Percentiles rank a stretch among this genome's conserved stretches.
These are phyloP conservation scores for Xyrauchen texanus DNA, from an alignment of 2,113 vertebrate genomes.

Conservation along the genomic window DNA sequence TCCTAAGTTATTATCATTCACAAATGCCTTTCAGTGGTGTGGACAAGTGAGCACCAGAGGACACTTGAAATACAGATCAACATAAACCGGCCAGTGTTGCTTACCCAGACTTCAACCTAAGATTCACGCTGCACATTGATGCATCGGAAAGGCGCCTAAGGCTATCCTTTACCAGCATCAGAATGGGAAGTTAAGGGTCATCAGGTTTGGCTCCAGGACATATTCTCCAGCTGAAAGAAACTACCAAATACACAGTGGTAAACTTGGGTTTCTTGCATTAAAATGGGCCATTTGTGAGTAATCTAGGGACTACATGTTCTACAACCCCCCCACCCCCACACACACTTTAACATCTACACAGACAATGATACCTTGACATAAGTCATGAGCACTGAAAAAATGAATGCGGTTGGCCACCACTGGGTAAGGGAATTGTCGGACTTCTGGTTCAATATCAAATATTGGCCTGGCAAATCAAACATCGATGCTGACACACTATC, in stretches of 20 bases:
- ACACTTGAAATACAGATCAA: background rate
- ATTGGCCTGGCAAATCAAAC: too few relatives aligned
- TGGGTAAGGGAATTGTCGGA: too few relatives aligned
- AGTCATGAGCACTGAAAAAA: constrained; percentile 31
- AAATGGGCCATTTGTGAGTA: constrained; percentile 43
- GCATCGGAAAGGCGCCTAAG: background rate
- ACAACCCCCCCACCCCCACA: background rate
- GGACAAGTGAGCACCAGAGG: background rate
- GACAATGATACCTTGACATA: constrained; percentile 44
- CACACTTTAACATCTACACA: constrained; percentile 34
- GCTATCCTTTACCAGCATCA: constrained; percentile 49
- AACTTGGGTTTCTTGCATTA: constrained; percentile 44
- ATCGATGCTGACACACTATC: too few relatives aligned
- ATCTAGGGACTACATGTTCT: constrained; percentile 30
- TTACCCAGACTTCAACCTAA: background rate
- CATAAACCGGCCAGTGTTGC: background rate
- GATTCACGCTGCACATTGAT: background rate
- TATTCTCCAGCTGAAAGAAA: constrained; percentile 38
- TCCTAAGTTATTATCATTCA: background rate
- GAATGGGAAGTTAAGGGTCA: constrained; percentile 20
- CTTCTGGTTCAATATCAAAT: too few relatives aligned
- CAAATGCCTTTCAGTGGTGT: background rate
- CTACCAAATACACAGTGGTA: constrained; percentile 43
- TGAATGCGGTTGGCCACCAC: constrained; percentile 39
- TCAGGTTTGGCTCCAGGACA: constrained; percentile 31